Evolutionary conservation across 2,888 invertebrate genomes (phyloP), one percentile per base, ranked within the genome.

Genomic region (Lampropteryx suffumata): DNA sequence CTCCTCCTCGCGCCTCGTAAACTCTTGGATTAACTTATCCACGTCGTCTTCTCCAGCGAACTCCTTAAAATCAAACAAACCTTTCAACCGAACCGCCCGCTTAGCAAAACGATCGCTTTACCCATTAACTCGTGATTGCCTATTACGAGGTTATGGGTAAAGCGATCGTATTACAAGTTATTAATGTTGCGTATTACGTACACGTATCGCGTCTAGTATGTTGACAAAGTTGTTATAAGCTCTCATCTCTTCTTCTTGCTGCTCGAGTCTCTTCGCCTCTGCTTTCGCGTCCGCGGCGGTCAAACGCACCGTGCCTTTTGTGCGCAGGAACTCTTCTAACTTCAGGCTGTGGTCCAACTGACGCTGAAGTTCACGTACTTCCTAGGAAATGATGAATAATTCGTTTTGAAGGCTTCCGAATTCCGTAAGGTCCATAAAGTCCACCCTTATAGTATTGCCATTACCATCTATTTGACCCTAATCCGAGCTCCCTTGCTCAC

Each of bases 331-430:
- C 69, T 96, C 94, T 66, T 96, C 94, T 24, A 98, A 84, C 65
- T 96, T 96, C 65, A 95, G 89, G 74, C 97, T 96, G 76, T 97
- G 95, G 73, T 97, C 97, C 28, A 98, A 83, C 52, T 95, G 94
- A 0, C 97, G 90, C 69, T 97, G 95, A 47, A 98, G 92, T 71
- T 97, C 97, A 35, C 97, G 93, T 91, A 97, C 97, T 88, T 97
- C 97, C 88, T 94, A 44, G 5, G 30, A 29, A 34, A 10, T 13
- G 6, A 24, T 1, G n/a, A n/a, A n/a, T n/a, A n/a, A n/a, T n/a
- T n/a, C n/a, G n/a, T n/a, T n/a, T n/a, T n/a, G n/a, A n/a, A n/a
- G n/a, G n/a, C n/a, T n/a, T n/a, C n/a, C n/a, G n/a, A n/a, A n/a
- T n/a, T n/a, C n/a, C n/a, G n/a, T n/a, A n/a, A n/a, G n/a, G n/a